Evolutionary conservation across 2,113 vertebrate species (phyloP), one percentile per base, ranked within the genome.

Genomic region (Ceyx cyanopectus): DNA sequence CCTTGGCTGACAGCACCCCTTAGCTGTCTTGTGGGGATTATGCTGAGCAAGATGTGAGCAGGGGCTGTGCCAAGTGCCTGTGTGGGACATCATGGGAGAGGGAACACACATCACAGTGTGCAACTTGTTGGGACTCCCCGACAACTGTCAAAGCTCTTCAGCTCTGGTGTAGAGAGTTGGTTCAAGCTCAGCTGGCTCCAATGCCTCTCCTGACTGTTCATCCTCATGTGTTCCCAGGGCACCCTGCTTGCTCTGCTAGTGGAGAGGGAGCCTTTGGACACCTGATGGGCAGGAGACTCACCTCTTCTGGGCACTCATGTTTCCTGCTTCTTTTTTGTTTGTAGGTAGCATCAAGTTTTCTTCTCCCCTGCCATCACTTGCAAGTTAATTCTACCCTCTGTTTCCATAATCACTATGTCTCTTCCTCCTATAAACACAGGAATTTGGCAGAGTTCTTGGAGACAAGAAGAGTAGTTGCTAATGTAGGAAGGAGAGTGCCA

Each of bases 81-180:
- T 0, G 4, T 1, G 4, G 18, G 22, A 40, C 34, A 34, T 13
- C 50, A 12, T 5, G 76, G 24, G 23, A 50, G 46, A 27, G 12
- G 11, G 0, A 2, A 9, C 29, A 5, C 22, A 0, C 1, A 2
- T 1, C 9, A 27, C 5, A 5, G 15, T 2, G 3, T 9, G 54
- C 20, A 26, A 10, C 50, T 26, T 12, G 23, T 2, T 54, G n/a
- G 26, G 7, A 16, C 61, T 20, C 20, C 6, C 7, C 48, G 4
- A 4, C 5, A 20, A 26, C 7, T 16, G 26, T 9, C 51, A 32
- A 26, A 30, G 50, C 23, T 37, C 10, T 14, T 32, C 65, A 58
- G 0, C 65, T 50, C 16, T 27, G 27, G 10, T 22, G 37, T 8
- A 24, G 22, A 19, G 14, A 32, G n/a, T 1, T 61, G 58, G 4